Evolutionary conservation across 2,797 vertebrate genomes (phyloP).

Genomic region (Cuculus canorus): DNA sequence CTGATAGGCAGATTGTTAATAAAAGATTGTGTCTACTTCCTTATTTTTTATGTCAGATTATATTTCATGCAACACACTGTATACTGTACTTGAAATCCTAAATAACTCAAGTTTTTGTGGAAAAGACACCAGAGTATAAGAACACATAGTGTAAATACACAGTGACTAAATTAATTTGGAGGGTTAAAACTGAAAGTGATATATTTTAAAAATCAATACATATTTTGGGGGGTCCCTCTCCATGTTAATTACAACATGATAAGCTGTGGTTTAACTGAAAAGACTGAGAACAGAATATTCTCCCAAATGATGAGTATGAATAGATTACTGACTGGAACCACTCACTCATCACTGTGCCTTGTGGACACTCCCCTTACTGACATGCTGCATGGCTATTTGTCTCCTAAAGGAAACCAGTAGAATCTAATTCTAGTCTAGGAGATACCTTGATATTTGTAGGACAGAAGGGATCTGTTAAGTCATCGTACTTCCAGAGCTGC

Average conservation of each 20-base stretch:
- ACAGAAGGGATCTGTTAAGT: not conserved
- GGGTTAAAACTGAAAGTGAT: not conserved
- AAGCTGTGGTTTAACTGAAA: not conserved
- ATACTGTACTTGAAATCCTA: not conserved
- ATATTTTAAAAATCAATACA: not conserved
- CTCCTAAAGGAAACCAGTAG: not conserved
- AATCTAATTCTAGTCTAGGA: not conserved
- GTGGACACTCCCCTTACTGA: not conserved
- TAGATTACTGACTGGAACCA: not conserved
- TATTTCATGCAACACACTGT: not conserved
- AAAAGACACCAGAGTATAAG: not conserved
- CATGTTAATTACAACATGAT: not conserved
- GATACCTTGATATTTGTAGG: not conserved
- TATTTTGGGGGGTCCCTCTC: not conserved
- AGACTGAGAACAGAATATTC: not conserved
- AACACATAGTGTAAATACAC: not conserved
- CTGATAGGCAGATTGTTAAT: not conserved
- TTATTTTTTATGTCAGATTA: not conserved
- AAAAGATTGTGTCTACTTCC: not conserved
- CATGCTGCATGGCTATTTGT: not conserved
- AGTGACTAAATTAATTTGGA: not conserved
- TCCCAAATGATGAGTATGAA: not conserved
- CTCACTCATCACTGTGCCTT: not conserved
- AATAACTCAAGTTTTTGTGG: not conserved
- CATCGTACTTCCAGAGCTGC: not conserved